Conservation (phyloP, 2,888 invertebrate species). For the Melangyna quadrimaculata region DNA sequence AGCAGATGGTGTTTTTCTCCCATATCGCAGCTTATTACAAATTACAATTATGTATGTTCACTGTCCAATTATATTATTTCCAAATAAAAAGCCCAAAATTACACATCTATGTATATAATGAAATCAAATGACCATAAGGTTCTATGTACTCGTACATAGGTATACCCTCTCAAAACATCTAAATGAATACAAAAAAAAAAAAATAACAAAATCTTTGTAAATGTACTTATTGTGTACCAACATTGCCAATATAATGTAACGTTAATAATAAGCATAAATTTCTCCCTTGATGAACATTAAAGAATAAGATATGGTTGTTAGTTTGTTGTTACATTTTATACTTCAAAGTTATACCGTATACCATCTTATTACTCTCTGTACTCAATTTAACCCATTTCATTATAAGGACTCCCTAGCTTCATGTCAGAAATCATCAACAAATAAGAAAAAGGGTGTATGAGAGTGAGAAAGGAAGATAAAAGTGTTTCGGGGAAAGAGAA, state of each 20-base stretch:
- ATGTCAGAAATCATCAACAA: not conserved
- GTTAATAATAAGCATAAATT: slow-evolving; percentile 26
- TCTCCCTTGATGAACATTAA: slow-evolving; percentile 11
- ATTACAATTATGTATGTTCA: not conserved
- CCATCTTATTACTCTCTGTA: slow-evolving; percentile 19
- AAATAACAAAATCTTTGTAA: not conserved
- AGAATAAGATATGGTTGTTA: slow-evolving; percentile 17
- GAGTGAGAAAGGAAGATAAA: no score
- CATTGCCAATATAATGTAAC: slow-evolving; percentile 1
- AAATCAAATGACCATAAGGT: slow-evolving; percentile 20
- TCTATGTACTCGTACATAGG: no score
- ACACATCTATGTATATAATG: slow-evolving; percentile 7
- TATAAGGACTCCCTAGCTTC: slow-evolving; percentile 16
- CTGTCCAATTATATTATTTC: not conserved
- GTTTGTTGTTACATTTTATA: slow-evolving; percentile 4
- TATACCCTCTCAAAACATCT: not conserved
- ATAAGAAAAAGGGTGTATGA: not conserved
- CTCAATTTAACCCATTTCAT: slow-evolving; percentile 49
- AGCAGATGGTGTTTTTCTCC: not conserved
- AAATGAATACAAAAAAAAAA: no score
- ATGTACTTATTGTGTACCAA: no score
- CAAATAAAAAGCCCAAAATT: slow-evolving; percentile 2
- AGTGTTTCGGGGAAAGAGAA: not conserved
- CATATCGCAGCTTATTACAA: not conserved
- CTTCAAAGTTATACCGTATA: slow-evolving; percentile 28